Conservation (phyloP, 2,113 vertebrate genomes). For the Arizona elegans region DNA sequence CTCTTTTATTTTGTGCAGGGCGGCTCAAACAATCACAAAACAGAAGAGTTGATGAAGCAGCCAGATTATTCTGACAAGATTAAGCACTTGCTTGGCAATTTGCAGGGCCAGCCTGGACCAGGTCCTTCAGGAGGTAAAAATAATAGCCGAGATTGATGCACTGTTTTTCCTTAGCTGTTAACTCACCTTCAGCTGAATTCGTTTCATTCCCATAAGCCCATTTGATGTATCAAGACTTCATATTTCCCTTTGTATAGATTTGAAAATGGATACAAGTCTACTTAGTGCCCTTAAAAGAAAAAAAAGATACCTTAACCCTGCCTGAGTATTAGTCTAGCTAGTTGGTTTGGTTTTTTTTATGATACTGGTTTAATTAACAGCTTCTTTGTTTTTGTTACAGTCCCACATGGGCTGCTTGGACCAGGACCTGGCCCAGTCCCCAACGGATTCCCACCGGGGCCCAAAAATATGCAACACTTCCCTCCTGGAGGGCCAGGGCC, state of each 20-base stretch:
- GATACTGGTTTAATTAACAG: neutral
- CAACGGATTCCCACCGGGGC: conserved; percentile 82
- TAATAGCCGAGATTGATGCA: too few species aligned
- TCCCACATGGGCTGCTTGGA: conserved; percentile 77
- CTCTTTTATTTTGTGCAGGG: conserved; percentile 50
- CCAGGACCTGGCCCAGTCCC: conserved; percentile 81
- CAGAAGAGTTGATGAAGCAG: conserved; percentile 89
- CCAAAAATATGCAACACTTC: conserved; percentile 81
- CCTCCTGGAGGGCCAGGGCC: conserved; percentile 78
- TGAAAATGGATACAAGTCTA: neutral
- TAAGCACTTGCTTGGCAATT: conserved; percentile 85
- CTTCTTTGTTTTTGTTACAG: conserved; percentile 42
- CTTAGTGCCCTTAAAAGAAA: neutral
- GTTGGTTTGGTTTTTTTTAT: neutral
- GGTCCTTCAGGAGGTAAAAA: conserved; percentile 39
- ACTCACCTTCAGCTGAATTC: neutral
- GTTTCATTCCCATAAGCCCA: neutral
- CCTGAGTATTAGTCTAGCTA: neutral
- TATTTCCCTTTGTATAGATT: neutral
- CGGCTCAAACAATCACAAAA: conserved; percentile 81
- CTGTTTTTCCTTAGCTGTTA: neutral
- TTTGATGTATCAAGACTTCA: too few species aligned
- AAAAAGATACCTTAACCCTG: neutral
- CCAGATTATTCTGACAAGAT: conserved; percentile 91
- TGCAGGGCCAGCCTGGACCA: conserved; percentile 51